These are phyloP conservation scores for Drosophila subsilvestris DNA, from an alignment of 2,888 invertebrate species.

Conservation along the genomic window DNA sequence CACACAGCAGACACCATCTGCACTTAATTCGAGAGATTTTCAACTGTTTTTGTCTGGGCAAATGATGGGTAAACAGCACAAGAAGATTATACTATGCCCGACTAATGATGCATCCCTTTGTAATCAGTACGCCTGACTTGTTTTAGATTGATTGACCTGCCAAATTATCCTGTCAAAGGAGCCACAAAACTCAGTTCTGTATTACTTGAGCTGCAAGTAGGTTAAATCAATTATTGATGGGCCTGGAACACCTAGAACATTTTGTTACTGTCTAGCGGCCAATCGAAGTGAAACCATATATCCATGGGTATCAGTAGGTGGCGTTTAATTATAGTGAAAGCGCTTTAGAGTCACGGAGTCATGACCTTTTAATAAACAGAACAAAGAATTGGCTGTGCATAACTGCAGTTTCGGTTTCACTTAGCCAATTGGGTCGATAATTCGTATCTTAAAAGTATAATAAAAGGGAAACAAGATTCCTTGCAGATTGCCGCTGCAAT, in stretches of 20 bases:
- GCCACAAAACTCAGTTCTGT: constrained; percentile 3
- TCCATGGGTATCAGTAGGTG: too few species aligned
- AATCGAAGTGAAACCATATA: not conserved
- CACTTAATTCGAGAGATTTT: constrained; percentile 17
- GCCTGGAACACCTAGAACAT: not conserved
- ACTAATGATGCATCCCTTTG: constrained; percentile 36
- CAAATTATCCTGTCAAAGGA: constrained; percentile 26
- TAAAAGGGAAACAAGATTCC: too few species aligned
- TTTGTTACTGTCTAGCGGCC: not conserved
- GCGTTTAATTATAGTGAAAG: too few species aligned
- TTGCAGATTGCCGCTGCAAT: too few species aligned
- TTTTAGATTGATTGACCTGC: constrained; percentile 36
- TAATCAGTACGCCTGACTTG: constrained; percentile 26
- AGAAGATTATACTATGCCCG: constrained; percentile 13
- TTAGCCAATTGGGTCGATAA: too few species aligned
- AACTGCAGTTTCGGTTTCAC: too few species aligned
- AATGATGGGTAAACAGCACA: not conserved
- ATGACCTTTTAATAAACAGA: too few species aligned
- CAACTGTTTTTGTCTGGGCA: constrained; percentile 3
- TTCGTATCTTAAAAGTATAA: too few species aligned
- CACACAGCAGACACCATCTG: constrained; percentile 6
- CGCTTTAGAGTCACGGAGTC: too few species aligned
- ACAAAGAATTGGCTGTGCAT: too few species aligned
- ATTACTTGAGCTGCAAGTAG: not conserved
- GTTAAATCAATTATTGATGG: not conserved